A percentile compares a stretch with the other conserved stretches of the same genome.
phyloP scores from a whole-genome alignment of 2,888 invertebrate species.

The Drosophila limbata region DNA sequence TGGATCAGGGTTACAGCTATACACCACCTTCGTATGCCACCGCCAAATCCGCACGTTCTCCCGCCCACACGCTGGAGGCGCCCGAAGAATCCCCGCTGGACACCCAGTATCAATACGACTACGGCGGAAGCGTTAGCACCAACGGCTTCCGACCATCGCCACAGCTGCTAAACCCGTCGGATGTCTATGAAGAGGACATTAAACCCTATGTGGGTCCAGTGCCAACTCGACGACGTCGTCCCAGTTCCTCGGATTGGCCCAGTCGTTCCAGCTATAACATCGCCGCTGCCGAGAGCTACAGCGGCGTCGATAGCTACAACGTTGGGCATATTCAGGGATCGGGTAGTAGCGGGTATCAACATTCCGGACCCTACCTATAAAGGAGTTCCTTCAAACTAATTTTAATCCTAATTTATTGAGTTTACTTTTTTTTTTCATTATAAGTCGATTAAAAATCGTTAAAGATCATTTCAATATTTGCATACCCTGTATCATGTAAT shows the following conservation, averaged over 20 bases:
- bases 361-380: slow-evolving; percentile 68
- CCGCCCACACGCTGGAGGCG: slow-evolving; percentile 63
- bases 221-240: slow-evolving; percentile 51
- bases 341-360: slow-evolving; percentile 69
- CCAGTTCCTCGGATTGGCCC: slow-evolving; percentile 45
- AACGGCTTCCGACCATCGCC: slow-evolving; percentile 63
- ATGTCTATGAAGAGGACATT: slow-evolving; percentile 47
- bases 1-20: slow-evolving; percentile 52
- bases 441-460: slow-evolving; percentile 44
- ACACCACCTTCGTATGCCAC: slow-evolving; percentile 33
- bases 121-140: slow-evolving; percentile 13
- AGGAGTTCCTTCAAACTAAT: not conserved
- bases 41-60: slow-evolving; percentile 42
- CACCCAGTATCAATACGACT: slow-evolving; percentile 44
- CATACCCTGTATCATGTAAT: no score
- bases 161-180: slow-evolving; percentile 43
- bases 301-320: slow-evolving; percentile 81
- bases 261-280: slow-evolving; percentile 35
- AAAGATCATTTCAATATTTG: no score
- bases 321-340: slow-evolving; percentile 79
- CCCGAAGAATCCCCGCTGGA: slow-evolving; percentile 53
- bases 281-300: slow-evolving; percentile 68
- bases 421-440: slow-evolving; percentile 45
- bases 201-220: slow-evolving; percentile 51
- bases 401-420: slow-evolving; percentile 45